These are phyloP conservation scores for Sebastes matsubarae DNA, from an alignment of 2,797 vertebrate genomes.

Conservation along the genomic window DNA sequence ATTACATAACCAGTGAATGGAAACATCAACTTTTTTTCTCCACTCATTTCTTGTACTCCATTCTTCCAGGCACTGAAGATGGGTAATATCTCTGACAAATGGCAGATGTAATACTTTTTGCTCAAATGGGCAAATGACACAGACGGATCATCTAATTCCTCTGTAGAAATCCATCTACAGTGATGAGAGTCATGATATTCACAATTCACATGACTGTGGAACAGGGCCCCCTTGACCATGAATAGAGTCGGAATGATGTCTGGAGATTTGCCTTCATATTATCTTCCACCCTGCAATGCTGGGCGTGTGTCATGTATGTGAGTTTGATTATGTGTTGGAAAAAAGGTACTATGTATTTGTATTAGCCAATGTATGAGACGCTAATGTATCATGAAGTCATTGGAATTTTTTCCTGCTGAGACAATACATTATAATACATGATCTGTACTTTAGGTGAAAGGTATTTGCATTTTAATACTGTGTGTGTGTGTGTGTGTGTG, in stretches of 20 bases:
- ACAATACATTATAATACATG: not conserved
- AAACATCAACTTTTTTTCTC: not conserved
- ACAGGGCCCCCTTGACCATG: not conserved
- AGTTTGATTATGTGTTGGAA: not conserved
- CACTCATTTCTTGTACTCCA: not conserved
- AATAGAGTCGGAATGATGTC: not conserved
- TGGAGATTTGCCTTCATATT: constrained; percentile 8
- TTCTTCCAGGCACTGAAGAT: not conserved
- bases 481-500: not conserved
- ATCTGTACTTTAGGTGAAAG: not conserved
- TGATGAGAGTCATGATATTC: not conserved
- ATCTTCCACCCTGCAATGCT: not conserved
- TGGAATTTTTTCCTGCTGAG: not conserved
- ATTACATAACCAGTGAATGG: not conserved
- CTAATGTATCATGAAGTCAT: not conserved
- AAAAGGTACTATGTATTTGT: not conserved
- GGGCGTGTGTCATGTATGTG: not conserved
- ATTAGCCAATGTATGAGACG: not conserved
- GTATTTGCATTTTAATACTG: not conserved
- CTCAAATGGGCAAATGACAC: constrained; percentile 7
- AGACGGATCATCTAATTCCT: not conserved
- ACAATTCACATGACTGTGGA: not conserved
- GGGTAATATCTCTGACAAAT: not conserved
- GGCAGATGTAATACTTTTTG: constrained; percentile 17
- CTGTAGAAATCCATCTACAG: constrained; percentile 6